A percentile compares a stretch with the other conserved stretches of the same genome.
Conservation (phyloP, 2,888 invertebrate species). For the Dynastes tityus region DNA sequence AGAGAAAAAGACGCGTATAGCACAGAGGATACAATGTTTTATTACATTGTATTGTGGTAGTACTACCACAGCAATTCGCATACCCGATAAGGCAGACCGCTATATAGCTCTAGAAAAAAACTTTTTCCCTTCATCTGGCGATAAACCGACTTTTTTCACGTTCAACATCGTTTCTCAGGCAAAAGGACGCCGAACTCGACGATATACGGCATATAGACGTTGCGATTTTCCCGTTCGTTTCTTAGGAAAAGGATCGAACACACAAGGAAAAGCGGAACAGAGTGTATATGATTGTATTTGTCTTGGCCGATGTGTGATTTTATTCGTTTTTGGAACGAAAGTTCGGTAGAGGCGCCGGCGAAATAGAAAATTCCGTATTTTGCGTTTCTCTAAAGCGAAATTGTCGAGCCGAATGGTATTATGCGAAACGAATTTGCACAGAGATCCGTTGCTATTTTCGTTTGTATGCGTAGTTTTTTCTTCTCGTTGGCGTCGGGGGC, state of each 20-base stretch:
- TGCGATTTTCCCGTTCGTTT: neutral
- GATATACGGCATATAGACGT: neutral
- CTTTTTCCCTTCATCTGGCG: constrained; percentile 42
- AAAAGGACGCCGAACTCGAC: neutral
- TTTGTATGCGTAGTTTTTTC: neutral
- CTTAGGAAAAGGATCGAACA: neutral
- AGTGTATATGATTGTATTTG: constrained; percentile 41
- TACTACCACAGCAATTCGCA: constrained; percentile 47
- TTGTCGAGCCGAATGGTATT: constrained; percentile 34
- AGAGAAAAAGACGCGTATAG: too few species aligned
- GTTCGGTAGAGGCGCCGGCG: constrained; percentile 18
- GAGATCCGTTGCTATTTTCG: constrained; percentile 22
- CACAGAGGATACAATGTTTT: constrained; percentile 41
- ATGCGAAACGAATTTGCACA: constrained; percentile 26
- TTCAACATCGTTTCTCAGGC: neutral
- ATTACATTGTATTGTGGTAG: constrained; percentile 45
- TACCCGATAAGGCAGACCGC: constrained; percentile 51
- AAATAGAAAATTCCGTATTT: constrained; percentile 41
- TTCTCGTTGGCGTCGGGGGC: neutral
- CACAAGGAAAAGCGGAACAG: constrained; percentile 8
- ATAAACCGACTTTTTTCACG: constrained; percentile 26
- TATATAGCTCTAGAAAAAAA: constrained; percentile 30
- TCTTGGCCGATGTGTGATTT: constrained; percentile 44
- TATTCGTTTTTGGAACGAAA: constrained; percentile 26
- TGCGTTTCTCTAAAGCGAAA: constrained; percentile 41